Percentiles rank a stretch among this genome's conserved stretches.
Conservation (phyloP, 2,113 vertebrate genomes). For the Oreocharis arfaki region DNA sequence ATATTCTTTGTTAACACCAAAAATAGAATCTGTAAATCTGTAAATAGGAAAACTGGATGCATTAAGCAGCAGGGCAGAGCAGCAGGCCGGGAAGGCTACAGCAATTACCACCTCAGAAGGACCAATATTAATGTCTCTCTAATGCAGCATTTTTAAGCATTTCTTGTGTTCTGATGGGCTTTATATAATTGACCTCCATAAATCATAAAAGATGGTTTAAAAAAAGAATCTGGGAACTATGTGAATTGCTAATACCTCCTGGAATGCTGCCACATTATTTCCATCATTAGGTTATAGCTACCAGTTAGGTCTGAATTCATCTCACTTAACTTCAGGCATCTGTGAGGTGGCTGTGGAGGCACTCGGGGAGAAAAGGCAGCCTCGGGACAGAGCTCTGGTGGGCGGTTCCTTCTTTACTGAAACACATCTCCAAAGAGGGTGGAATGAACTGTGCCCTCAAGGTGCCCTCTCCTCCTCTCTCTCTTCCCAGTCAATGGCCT, state of each 20-base stretch:
- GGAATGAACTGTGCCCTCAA: background rate
- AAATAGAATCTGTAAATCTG: constrained; percentile 38
- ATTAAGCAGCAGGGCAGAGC: constrained; percentile 23
- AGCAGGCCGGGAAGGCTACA: background rate
- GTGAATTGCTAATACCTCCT: constrained; percentile 42
- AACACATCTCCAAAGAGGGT: background rate
- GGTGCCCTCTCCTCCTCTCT: background rate
- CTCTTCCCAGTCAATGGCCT: background rate
- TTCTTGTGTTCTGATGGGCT: constrained; percentile 46
- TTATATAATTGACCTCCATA: constrained; percentile 40
- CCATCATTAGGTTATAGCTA: constrained; percentile 11
- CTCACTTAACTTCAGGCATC: background rate
- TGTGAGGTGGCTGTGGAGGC: background rate
- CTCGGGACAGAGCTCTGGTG: background rate
- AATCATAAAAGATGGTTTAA: constrained; percentile 17
- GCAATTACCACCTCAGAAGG: constrained; percentile 13
- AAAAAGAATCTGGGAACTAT: constrained; percentile 39
- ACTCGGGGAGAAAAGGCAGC: background rate
- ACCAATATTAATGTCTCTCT: constrained; percentile 43
- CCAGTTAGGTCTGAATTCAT: constrained; percentile 23
- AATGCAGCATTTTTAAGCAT: constrained; percentile 44
- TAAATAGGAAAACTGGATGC: constrained; percentile 21
- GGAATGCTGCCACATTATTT: constrained; percentile 38
- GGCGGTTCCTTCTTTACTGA: background rate
- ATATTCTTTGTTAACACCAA: constrained; percentile 24